Percentiles rank a stretch among this genome's conserved stretches.
phyloP scores from a whole-genome alignment of 1,140 invertebrate species.

The Lithobius niger region DNA sequence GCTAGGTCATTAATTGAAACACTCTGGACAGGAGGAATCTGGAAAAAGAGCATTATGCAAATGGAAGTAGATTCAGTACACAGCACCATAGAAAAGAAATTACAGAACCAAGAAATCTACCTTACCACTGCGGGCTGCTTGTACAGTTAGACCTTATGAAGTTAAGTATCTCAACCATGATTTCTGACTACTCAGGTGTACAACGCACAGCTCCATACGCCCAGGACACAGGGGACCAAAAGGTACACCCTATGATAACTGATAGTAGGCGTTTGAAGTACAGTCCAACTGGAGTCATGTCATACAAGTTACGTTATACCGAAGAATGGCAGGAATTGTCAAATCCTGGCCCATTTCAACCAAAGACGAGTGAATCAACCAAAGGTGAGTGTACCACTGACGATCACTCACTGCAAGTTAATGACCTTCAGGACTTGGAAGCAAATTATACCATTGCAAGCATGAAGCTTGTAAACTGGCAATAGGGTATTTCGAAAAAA shows the following conservation, averaged over 20 bases:
- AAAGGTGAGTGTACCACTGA: background rate
- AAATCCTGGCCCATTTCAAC: background rate
- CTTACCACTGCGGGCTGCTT: background rate
- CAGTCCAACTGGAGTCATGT: background rate
- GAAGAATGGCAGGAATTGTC: background rate
- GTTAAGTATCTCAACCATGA: background rate
- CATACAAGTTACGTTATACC: background rate
- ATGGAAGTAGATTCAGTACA: conserved; percentile 29
- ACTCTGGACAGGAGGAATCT: conserved; percentile 27
- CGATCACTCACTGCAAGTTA: background rate
- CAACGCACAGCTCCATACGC: background rate
- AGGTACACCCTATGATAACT: background rate
- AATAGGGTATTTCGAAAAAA: no score
- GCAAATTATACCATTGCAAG: background rate
- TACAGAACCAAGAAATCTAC: conserved; percentile 6
- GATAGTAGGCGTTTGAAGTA: background rate
- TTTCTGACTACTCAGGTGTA: background rate
- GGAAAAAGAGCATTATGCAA: conserved; percentile 29
- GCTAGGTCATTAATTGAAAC: conserved; percentile 13
- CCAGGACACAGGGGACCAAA: no score
- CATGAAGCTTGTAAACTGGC: background rate
- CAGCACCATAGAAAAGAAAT: conserved; percentile 19
- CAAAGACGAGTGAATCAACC: no score
- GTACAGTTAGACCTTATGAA: background rate
- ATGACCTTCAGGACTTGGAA: background rate